Evolutionary conservation across 2,888 invertebrate genomes (phyloP).

Genomic region (Noctua janthina): DNA sequence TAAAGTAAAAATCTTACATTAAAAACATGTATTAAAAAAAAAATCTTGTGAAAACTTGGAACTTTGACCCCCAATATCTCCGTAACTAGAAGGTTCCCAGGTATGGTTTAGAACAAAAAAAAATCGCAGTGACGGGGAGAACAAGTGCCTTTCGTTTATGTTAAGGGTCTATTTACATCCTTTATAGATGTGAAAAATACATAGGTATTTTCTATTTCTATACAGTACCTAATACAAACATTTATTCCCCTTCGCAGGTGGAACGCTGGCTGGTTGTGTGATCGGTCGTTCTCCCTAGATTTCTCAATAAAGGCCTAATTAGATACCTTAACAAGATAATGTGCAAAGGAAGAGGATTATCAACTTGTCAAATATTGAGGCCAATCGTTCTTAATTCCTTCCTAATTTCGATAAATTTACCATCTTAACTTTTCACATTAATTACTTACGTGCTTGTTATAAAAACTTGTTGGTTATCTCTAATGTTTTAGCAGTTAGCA

Average conservation of each 20-base stretch:
- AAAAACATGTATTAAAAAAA: too few relatives aligned
- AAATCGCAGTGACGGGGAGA: too few relatives aligned
- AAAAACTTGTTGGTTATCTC: conserved; percentile 27
- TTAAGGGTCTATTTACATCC: too few relatives aligned
- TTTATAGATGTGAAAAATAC: too few relatives aligned
- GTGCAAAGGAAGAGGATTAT: conserved; percentile 36
- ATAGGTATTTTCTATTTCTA: too few relatives aligned
- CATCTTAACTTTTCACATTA: conserved; percentile 9
- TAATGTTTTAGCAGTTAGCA: neutral
- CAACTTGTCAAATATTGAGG: conserved; percentile 35
- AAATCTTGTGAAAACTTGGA: too few relatives aligned
- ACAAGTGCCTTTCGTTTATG: too few relatives aligned
- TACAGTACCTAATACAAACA: neutral
- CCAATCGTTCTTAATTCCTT: conserved; percentile 30
- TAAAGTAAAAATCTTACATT: too few relatives aligned
- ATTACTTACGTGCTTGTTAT: conserved; percentile 24
- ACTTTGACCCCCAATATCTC: too few relatives aligned
- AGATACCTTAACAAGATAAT: conserved; percentile 34
- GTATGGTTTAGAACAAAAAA: too few relatives aligned
- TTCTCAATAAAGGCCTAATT: conserved; percentile 19
- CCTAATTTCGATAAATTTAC: conserved; percentile 44
- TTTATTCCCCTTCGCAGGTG: too few relatives aligned
- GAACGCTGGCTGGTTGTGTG: neutral
- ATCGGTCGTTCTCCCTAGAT: neutral
- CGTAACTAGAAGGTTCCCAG: too few relatives aligned